Evolutionary conservation across 1,140 invertebrate species (phyloP).

Genomic region (Semibalanus balanoides): DNA sequence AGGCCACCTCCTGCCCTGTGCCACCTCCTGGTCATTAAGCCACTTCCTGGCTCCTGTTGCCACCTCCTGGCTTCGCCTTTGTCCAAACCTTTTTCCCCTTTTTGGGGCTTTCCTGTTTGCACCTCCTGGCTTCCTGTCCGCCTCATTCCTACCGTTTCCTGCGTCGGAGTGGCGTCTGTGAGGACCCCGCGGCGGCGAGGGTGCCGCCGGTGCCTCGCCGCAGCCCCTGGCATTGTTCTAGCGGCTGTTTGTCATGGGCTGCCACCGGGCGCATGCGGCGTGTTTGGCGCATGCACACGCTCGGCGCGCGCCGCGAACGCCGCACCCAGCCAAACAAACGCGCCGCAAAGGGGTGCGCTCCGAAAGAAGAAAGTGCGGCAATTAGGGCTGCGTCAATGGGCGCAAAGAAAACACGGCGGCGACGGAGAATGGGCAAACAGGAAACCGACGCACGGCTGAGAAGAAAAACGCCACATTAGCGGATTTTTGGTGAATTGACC

Average conservation of each 20-base stretch:
- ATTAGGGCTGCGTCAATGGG: background rate
- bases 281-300: background rate
- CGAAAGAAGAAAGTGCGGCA: background rate
- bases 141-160: too few relatives aligned
- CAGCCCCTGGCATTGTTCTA: background rate
- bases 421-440: background rate
- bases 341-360: background rate
- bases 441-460: background rate
- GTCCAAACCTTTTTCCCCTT: too few relatives aligned
- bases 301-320: background rate
- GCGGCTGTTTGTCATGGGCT: background rate
- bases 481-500: background rate
- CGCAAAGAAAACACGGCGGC: background rate
- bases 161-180: too few relatives aligned
- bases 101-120: too few relatives aligned
- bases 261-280: background rate
- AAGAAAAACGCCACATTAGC: background rate
- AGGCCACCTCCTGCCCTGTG: too few relatives aligned
- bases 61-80: too few relatives aligned
- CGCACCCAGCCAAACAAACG: background rate
- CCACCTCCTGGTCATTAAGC: too few relatives aligned
- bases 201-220: too few relatives aligned
- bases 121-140: too few relatives aligned
- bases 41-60: too few relatives aligned
- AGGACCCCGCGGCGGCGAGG: too few relatives aligned